Base-by-base conservation (phyloP, 2,888 invertebrate genomes). In the Macrosiphum euphorbiae region DNA sequence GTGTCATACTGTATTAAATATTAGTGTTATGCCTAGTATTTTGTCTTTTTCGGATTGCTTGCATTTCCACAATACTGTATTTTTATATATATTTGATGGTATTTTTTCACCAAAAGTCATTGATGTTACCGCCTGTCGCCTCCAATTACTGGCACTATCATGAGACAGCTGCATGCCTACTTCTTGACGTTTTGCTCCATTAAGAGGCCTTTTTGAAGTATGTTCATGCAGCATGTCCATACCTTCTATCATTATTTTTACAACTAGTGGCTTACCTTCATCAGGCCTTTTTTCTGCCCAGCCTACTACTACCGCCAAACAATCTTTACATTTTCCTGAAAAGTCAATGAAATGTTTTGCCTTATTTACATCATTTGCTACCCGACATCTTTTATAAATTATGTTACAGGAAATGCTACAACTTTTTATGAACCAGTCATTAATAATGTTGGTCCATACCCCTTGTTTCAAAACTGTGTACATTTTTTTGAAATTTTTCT, bases 31-130 rank as follows among this genome's bases (percentile, higher is more conserved):
- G 16, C 88, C 88, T 13, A 88, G 41, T 28, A 55, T 41, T 35
- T 88, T 88, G 13, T 88, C 55, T 55, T 50, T 88, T 11, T 55
- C n/a, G 41, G 35, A 26, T 88, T 86, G 86, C 28, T 86, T 86
- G 28, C 86, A 86, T 86, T 86, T 88, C 88, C 88, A 88, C n/a
- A 88, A 88, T 55, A 88, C 88, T 41, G 55, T 24, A 20, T 88
- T 88, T 3, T 88, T 88, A n/a, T 58, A 88, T 26, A 55, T 8
- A 28, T 88, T 88, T 11, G 88, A 11, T 26, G 55, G 35, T 41
- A 58, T 41, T 35, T 88, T 55, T 35, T 88, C 41, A 10, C 88
- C 88, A 26, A 88, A 88, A 35, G 35, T 88, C 24, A 88, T 16
- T 16, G 52, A 41, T n/a, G 52, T n/a, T 26, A 55, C 55, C 24